phyloP scores from a whole-genome alignment of 1,140 invertebrate species.

The Catajapyx aquilonaris region DNA sequence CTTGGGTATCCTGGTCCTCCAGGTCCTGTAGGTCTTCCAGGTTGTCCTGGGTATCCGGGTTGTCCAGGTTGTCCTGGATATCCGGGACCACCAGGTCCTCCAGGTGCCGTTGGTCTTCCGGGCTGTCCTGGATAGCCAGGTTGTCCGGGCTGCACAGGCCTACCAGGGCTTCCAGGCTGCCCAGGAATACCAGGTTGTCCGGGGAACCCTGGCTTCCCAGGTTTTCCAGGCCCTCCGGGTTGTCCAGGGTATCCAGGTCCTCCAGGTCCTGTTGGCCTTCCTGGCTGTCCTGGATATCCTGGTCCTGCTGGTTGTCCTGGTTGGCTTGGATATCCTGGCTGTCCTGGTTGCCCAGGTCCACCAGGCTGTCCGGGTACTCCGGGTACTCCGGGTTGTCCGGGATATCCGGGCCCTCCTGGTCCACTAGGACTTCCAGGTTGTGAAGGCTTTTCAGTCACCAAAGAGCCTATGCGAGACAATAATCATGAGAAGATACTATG shows the following conservation, averaged over 20 bases:
- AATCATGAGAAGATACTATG: no score
- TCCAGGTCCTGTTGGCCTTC: not conserved
- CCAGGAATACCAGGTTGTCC: no score
- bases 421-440: not conserved
- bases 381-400: slow-evolving; percentile 1
- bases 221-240: slow-evolving; percentile 3
- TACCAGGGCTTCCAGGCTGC: not conserved
- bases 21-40: slow-evolving; percentile 6
- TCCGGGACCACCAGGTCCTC: slow-evolving; percentile 6
- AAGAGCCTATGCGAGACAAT: no score
- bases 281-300: not conserved
- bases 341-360: slow-evolving; percentile 2
- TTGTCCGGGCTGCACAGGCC: not conserved
- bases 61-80: slow-evolving; percentile 4
- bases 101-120: no score
- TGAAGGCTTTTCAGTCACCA: not conserved
- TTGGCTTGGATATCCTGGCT: not conserved
- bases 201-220: slow-evolving; percentile 4
- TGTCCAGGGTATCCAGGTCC: not conserved
- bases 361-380: slow-evolving; percentile 4
- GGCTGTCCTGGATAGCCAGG: not conserved
- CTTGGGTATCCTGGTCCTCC: slow-evolving; percentile 5
- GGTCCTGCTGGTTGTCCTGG: not conserved
- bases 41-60: slow-evolving; percentile 5
- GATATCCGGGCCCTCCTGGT: not conserved